Evolutionary conservation across 2,113 vertebrate species (phyloP), one percentile per base, ranked within the genome.

Genomic region (Cynoglossus semilaevis): DNA sequence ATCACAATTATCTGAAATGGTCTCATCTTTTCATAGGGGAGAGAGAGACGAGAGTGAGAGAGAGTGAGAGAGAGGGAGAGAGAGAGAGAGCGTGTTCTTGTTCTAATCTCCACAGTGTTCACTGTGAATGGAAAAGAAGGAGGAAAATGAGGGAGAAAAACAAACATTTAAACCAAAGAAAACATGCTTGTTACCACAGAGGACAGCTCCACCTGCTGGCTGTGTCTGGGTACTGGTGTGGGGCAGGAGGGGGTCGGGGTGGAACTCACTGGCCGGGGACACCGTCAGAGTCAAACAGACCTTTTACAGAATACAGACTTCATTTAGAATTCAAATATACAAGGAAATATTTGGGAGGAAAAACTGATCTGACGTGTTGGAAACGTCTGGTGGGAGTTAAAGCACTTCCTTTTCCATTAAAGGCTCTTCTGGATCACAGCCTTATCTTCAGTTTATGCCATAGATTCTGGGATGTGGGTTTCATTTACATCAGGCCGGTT

Each of bases 131-230:
- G 47, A 34, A 1, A 15, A n/a, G n/a, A n/a, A n/a, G n/a, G n/a
- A n/a, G n/a, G n/a, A n/a, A n/a, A n/a, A n/a, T n/a, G 45, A 18
- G 61, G 38, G 14, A 13, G 72, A n/a, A 49, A 74, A 77, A 58
- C 44, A 60, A 75, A 70, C 41, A 51, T 69, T 70, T 56, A 42
- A 52, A 38, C n/a, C 35, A 38, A 35, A 46, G 44, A 71, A 59
- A 61, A 70, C 34, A 62, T 34, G 19, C 16, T 29, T 8, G 48
- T 88, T 78, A 82, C 76, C 40, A 72, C 74, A 88, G 87, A 88
- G 44, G 79, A 85, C 79, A 89, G 87, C 90, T 81, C 90, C 90
- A 88, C 89, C 90, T 91, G 73, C 86, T 90, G 90, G 88, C 55
- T 61, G 54, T 56, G 56, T 34, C 1, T 0, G 37, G 57, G 50